Evolutionary conservation across 2,113 vertebrate species (phyloP), one percentile per base, ranked within the genome.

Genomic region (Stigmatopora argus): DNA sequence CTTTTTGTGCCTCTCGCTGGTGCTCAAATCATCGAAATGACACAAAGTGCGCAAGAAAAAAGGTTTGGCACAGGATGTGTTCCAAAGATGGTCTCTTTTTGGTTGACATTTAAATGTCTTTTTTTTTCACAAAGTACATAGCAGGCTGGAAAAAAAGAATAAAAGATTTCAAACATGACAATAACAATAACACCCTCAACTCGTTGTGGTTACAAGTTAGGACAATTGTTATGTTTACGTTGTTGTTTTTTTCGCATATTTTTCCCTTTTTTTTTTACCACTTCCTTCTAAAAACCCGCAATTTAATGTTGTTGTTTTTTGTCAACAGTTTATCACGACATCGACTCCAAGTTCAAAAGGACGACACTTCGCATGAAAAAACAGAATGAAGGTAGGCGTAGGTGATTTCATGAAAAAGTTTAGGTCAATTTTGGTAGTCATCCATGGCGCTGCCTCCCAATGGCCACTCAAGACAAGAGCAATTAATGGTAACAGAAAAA

Each of bases 331-430:
- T 98, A 91, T 81, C 96, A 98, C 14, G 94, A 98, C 75, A 91
- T 97, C 18, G 78, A 89, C 6, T 88, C 91, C 62, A 94, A 73
- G 31, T 97, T 92, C 86, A 96, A 95, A 82, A 91, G 86, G 78
- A 97, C 96, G 2, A 90, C 81, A 0, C 92, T 98, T 35, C 89
- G 82, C 79, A 96, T 99, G 92, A 95, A 94, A 90, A 98, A 95
- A 73, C 92, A 97, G 69, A 93, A 90, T 74, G 72, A 87, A 89
- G 96, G 97, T 84, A 41, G 9, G 38, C 38, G 2, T 41, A 4
- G 38, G 38, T 41, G 7, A 10, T 41, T 41, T 41, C 9, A 41
- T 41, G 6, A 10, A 41, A 41, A 41, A 31, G 2, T 41, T 41
- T 5, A 3, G 38, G 38, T 41, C 38, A 7, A 41, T 41, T 41